A percentile compares a stretch with the other conserved stretches of the same genome.
Conservation (phyloP, 1,140 invertebrate species). For the Colletes gigas region DNA sequence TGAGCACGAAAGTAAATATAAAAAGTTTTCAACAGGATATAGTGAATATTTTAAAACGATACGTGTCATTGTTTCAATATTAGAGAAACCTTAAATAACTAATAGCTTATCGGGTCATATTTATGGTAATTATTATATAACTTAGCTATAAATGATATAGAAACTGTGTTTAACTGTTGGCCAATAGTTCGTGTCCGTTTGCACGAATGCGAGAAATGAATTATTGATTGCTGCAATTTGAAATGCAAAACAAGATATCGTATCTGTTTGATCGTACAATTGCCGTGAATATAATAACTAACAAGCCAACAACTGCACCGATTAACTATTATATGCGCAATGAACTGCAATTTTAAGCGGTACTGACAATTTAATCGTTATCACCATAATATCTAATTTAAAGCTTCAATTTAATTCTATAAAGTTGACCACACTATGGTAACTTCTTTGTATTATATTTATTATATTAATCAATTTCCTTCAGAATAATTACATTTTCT, state of each 20-base stretch:
- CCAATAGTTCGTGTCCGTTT: slow-evolving; percentile 3
- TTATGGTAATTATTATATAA: neutral
- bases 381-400: neutral
- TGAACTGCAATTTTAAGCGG: neutral
- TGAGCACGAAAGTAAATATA: neutral
- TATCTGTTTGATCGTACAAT: slow-evolving; percentile 28
- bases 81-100: neutral
- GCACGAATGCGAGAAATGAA: neutral
- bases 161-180: neutral
- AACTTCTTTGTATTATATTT: too few relatives aligned
- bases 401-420: neutral
- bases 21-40: neutral
- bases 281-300: slow-evolving; percentile 17
- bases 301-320: neutral
- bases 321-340: neutral
- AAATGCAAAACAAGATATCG: slow-evolving; percentile 15
- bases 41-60: neutral
- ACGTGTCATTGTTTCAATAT: neutral
- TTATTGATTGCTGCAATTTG: slow-evolving; percentile 21
- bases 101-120: neutral
- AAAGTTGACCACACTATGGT: too few relatives aligned
- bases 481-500: neutral
- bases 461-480: too few relatives aligned
- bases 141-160: slow-evolving; percentile 8
- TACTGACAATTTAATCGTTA: neutral